Evolutionary conservation across 2,113 vertebrate genomes (phyloP).

Genomic region (Emydocephalus ijimae): DNA sequence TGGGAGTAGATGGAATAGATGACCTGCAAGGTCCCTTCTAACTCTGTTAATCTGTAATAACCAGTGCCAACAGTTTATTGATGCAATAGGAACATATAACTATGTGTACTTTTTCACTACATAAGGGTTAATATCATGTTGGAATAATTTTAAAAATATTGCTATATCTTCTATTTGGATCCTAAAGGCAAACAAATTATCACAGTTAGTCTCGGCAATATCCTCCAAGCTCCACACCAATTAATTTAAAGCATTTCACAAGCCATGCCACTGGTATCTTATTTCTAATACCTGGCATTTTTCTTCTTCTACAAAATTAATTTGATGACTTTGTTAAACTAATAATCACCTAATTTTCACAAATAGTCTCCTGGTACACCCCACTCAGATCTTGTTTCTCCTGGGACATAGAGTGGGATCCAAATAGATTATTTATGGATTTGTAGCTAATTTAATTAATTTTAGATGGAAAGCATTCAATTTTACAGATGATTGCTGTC

Average conservation of each 20-base stretch:
- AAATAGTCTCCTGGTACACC: constrained; percentile 30
- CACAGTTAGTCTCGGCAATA: not conserved
- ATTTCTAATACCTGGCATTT: not conserved
- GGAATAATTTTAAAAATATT: not conserved
- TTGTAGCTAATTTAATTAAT: constrained; percentile 80
- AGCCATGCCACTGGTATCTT: not conserved
- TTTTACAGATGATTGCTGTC: constrained; percentile 73
- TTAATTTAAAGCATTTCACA: not conserved
- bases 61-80: not conserved
- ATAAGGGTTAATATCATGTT: not conserved
- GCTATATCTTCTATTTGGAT: not conserved
- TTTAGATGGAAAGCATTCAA: constrained; percentile 76
- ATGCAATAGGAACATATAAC: not conserved
- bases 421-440: constrained; percentile 65
- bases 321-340: constrained; percentile 52
- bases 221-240: accelerated
- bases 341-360: constrained; percentile 51
- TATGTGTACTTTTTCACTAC: not conserved
- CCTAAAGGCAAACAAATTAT: accelerated
- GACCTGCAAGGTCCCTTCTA: no score
- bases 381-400: constrained; percentile 34
- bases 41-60: no score
- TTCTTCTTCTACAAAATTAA: constrained; percentile 43
- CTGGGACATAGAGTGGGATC: constrained; percentile 41
- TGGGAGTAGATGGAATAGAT: no score